Percentiles rank a stretch among this genome's conserved stretches.
These are phyloP conservation scores for Drosophila subpulchrella DNA, from an alignment of 1,140 invertebrate genomes.

Conservation along the genomic window DNA sequence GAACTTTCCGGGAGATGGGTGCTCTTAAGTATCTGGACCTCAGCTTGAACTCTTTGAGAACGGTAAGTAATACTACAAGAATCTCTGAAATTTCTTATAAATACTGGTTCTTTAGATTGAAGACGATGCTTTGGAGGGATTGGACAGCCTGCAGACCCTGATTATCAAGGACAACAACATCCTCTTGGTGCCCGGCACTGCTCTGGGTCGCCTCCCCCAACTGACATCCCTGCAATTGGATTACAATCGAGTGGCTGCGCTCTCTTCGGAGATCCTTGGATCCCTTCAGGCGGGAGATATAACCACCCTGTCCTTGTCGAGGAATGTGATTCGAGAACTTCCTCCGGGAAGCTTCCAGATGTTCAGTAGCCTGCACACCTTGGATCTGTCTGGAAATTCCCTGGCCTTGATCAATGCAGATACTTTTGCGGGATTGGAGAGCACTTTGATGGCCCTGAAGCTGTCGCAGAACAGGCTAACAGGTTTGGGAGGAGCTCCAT, in stretches of 20 bases:
- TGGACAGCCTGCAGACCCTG: conserved; percentile 90
- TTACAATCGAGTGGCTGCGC: conserved; percentile 94
- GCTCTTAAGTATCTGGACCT: conserved; percentile 91
- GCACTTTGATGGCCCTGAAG: conserved; percentile 89
- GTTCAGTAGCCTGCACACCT: conserved; percentile 89
- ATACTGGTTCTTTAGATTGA: conserved; percentile 88
- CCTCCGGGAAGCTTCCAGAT: conserved; percentile 91
- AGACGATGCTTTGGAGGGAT: conserved; percentile 93
- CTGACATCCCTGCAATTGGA: conserved; percentile 91
- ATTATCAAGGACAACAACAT: conserved; percentile 95
- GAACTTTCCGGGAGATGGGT: conserved; percentile 90
- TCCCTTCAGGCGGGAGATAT: conserved; percentile 86
- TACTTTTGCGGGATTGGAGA: conserved; percentile 91
- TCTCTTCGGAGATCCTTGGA: conserved; percentile 91
- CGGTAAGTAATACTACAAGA: conserved; percentile 86
- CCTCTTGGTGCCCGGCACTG: conserved; percentile 91
- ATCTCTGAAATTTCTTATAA: not conserved
- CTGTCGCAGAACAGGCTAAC: conserved; percentile 91
- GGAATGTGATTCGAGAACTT: conserved; percentile 94
- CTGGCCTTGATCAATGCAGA: conserved; percentile 89
- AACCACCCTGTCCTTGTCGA: conserved; percentile 87
- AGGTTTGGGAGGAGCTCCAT: conserved; percentile 87
- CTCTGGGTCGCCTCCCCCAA: conserved; percentile 90
- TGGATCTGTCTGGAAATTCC: conserved; percentile 92
- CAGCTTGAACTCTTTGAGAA: conserved; percentile 93